Percentiles rank a stretch among this genome's conserved stretches.
phyloP scores from a whole-genome alignment of 2,888 invertebrate species.

The Apodemia zela region DNA sequence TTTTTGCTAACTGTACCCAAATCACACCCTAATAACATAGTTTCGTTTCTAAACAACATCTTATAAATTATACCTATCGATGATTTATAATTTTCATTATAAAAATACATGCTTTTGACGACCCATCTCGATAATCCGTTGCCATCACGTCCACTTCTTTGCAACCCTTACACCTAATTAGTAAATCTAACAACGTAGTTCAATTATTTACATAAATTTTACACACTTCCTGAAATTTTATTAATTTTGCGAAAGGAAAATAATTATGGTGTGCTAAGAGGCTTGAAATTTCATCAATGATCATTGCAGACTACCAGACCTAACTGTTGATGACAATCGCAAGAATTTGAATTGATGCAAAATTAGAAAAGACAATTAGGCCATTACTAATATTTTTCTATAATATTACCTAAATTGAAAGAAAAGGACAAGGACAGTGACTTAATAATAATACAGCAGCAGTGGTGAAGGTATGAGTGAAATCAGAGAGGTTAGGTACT shows the following conservation, averaged over 20 bases:
- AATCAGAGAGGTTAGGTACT: constrained; percentile 15
- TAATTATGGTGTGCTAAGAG: constrained; percentile 54
- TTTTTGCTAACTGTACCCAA: constrained; percentile 38
- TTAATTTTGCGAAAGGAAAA: constrained; percentile 42
- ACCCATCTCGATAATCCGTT: constrained; percentile 44
- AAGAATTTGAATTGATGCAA: constrained; percentile 8
- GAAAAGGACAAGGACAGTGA: constrained; percentile 20
- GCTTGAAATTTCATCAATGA: constrained; percentile 79
- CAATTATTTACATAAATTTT: constrained; percentile 63
- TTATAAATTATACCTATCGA: constrained; percentile 59
- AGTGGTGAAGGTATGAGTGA: constrained; percentile 32
- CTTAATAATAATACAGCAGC: constrained; percentile 42
- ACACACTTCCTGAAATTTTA: constrained; percentile 67
- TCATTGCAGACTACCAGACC: constrained; percentile 44
- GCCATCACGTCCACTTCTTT: constrained; percentile 56
- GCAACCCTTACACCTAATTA: constrained; percentile 56
- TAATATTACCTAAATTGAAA: constrained; percentile 24
- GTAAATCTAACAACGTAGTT: constrained; percentile 63
- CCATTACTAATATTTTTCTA: constrained; percentile 24
- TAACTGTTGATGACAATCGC: constrained; percentile 27
- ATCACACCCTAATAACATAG: constrained; percentile 46
- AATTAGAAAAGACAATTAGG: constrained; percentile 29
- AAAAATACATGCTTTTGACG: constrained; percentile 68
- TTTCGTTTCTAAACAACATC: constrained; percentile 62
- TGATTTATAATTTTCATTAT: constrained; percentile 62